Conservation (phyloP, 2,797 vertebrate genomes). For the Glyptemys insculpta region DNA sequence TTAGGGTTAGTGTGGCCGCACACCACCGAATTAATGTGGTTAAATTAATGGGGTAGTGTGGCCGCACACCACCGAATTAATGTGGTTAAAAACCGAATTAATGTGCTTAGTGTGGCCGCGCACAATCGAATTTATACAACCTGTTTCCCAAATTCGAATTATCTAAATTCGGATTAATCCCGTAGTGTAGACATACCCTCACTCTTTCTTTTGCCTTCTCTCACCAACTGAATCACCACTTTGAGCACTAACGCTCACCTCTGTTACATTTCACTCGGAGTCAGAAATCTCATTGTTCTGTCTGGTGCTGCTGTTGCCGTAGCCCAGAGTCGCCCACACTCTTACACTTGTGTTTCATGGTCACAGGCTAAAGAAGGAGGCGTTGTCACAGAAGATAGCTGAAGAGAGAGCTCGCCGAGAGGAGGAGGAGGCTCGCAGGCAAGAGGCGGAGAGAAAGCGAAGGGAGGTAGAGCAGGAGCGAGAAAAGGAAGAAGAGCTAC, state of each 20-base stretch:
- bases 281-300: background rate
- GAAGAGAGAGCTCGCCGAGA: slow-evolving; percentile 88
- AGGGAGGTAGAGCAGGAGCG: slow-evolving; percentile 84
- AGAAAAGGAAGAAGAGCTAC: slow-evolving; percentile 82
- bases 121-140: no score
- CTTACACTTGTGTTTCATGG: background rate
- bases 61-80: no score
- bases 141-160: no score
- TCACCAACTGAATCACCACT: background rate
- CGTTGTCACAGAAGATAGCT: slow-evolving; percentile 89
- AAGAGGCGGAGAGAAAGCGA: slow-evolving; percentile 84
- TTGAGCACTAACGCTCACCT: background rate
- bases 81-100: no score
- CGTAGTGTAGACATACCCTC: no score
- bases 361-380: slow-evolving; percentile 90
- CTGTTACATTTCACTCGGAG: background rate
- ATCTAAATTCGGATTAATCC: no score
- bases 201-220: background rate
- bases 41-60: no score
- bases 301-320: background rate
- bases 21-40: no score
- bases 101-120: no score
- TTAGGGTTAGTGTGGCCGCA: no score
- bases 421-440: slow-evolving; percentile 83
- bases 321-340: background rate